Conservation (phyloP, 2,797 vertebrate genomes). For the Enteromius anoplus region DNA sequence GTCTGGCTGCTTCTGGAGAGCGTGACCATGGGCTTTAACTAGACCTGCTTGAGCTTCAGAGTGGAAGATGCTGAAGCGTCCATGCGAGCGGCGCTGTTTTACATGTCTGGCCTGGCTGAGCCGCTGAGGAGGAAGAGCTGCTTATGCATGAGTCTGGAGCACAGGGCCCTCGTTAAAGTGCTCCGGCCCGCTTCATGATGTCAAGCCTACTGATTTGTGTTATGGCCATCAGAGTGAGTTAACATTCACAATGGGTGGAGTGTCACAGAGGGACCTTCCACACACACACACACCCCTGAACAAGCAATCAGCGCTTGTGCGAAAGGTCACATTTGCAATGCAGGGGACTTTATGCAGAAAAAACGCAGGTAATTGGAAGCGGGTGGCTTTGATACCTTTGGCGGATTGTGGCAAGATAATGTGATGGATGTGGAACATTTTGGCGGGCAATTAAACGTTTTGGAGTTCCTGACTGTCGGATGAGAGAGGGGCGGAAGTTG, state of each 20-base stretch:
- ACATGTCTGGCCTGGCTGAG: constrained; percentile 42
- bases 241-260: constrained; percentile 80
- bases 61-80: constrained; percentile 74
- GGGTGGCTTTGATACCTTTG: constrained; percentile 82
- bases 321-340: constrained; percentile 99
- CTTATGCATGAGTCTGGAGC: constrained; percentile 55
- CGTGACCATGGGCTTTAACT: constrained; percentile 2
- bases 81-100: constrained; percentile 71
- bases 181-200: constrained; percentile 77
- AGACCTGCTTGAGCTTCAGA: constrained; percentile 23
- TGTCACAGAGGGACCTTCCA: constrained; percentile 61
- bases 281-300: constrained; percentile 67
- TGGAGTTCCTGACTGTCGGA: constrained; percentile 69
- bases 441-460: constrained; percentile 87
- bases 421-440: constrained; percentile 84
- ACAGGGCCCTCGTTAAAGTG: constrained; percentile 82
- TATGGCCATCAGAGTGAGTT: constrained; percentile 89
- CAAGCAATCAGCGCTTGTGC: constrained; percentile 88
- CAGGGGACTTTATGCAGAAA: constrained; percentile 77
- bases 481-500: constrained; percentile 56
- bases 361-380: constrained; percentile 93
- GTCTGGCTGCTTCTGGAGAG: not conserved
- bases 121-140: constrained; percentile 14
- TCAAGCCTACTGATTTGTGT: constrained; percentile 88
- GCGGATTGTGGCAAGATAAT: constrained; percentile 80